phyloP scores from a whole-genome alignment of 2,113 vertebrate species.

The Phyllostomus discolor region DNA sequence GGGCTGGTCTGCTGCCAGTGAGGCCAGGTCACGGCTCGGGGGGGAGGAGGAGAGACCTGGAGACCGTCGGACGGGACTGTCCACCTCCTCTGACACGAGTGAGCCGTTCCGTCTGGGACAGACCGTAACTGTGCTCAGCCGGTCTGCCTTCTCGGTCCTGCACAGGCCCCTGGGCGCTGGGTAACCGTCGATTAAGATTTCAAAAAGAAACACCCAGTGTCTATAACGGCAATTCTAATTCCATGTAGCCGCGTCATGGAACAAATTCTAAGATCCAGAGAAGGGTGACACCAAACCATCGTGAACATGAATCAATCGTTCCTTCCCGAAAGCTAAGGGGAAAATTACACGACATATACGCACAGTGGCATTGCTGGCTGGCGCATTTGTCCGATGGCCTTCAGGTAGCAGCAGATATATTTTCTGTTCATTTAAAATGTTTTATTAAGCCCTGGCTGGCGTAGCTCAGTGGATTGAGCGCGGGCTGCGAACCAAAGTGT shows the following conservation, averaged over 20 bases:
- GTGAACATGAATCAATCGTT: background rate
- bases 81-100: background rate
- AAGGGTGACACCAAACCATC: background rate
- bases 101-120: background rate
- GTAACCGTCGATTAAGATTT: background rate
- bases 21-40: too few species aligned
- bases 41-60: background rate
- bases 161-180: background rate
- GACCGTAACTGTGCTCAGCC: background rate
- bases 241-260: background rate
- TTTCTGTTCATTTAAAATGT: background rate
- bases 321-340: background rate
- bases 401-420: background rate
- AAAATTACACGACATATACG: background rate
- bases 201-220: background rate
- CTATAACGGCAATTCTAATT: background rate
- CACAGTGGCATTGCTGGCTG: background rate
- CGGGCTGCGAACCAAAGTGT: too few species aligned
- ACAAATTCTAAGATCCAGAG: background rate
- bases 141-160: background rate
- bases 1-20: background rate
- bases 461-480: too few species aligned
- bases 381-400: background rate
- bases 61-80: background rate
- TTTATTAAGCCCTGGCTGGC: background rate